phyloP scores from a whole-genome alignment of 2,113 vertebrate genomes.

The Panthera leo region DNA sequence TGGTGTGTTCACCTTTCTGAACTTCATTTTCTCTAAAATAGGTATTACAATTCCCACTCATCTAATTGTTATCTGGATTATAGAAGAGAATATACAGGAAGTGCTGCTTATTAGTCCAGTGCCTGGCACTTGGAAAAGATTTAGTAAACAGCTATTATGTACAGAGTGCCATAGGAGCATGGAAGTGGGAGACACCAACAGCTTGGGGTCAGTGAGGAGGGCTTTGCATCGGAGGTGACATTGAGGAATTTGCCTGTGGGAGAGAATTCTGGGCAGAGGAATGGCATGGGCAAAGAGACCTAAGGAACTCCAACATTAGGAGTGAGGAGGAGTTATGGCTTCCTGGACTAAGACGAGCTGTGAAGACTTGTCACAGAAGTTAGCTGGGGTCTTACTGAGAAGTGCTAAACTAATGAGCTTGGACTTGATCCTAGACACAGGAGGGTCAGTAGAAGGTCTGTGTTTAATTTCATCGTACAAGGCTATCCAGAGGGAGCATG shows the following conservation, averaged over 20 bases:
- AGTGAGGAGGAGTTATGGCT: background rate
- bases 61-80: background rate
- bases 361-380: background rate
- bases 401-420: background rate
- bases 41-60: background rate
- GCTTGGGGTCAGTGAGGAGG: background rate
- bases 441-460: background rate
- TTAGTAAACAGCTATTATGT: background rate
- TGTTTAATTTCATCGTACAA: background rate
- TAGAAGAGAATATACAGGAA: background rate
- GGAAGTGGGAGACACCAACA: background rate
- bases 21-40: constrained; percentile 17
- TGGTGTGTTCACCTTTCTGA: background rate
- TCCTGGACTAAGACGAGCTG: background rate
- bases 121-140: background rate
- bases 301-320: background rate
- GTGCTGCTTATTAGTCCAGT: background rate
- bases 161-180: background rate
- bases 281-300: background rate
- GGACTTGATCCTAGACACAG: background rate
- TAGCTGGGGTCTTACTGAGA: background rate
- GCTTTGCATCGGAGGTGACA: background rate
- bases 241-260: background rate
- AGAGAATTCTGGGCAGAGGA: background rate
- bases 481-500: background rate